A percentile compares a stretch with the other conserved stretches of the same genome.
Evolutionary conservation across 2,888 invertebrate species (phyloP).

Genomic region (Nyleta sp.): DNA sequence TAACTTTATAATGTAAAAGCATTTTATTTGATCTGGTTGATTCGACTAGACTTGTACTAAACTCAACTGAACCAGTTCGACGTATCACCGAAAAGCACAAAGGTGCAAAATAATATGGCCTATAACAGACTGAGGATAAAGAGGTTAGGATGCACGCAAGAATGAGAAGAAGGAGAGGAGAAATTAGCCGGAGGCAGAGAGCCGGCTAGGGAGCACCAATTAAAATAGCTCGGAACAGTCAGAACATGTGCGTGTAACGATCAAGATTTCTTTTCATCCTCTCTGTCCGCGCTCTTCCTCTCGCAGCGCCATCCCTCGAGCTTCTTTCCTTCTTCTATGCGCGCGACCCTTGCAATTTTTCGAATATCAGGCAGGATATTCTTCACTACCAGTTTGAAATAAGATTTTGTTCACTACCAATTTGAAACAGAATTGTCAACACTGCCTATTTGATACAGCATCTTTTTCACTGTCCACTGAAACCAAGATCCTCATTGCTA

Average conservation of each 20-base stretch:
- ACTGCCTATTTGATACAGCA: no score
- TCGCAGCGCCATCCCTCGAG: conserved; percentile 28
- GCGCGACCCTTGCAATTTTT: conserved; percentile 52
- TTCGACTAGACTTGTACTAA: not conserved
- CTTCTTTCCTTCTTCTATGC: conserved; percentile 15
- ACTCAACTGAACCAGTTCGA: not conserved
- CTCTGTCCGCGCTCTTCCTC: conserved; percentile 35
- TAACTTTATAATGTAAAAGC: no score
- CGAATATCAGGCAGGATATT: no score
- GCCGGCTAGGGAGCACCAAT: conserved; percentile 67
- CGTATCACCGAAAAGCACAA: conserved; percentile 12
- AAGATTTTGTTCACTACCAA: no score
- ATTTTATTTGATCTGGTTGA: no score
- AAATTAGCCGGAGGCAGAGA: conserved; percentile 61
- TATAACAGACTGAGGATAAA: conserved; percentile 29
- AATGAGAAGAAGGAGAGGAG: conserved; percentile 53
- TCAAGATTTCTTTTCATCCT: conserved; percentile 64
- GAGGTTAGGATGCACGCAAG: conserved; percentile 46
- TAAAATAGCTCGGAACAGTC: conserved; percentile 70
- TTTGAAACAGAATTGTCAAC: no score
- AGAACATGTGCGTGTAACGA: conserved; percentile 69
- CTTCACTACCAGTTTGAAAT: no score
- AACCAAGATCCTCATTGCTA: no score
- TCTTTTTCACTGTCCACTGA: no score
- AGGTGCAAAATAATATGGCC: conserved; percentile 29